Percentiles rank a stretch among this genome's conserved stretches.
Evolutionary conservation across 2,888 invertebrate species (phyloP).

Genomic region (Calameuta filiformis): DNA sequence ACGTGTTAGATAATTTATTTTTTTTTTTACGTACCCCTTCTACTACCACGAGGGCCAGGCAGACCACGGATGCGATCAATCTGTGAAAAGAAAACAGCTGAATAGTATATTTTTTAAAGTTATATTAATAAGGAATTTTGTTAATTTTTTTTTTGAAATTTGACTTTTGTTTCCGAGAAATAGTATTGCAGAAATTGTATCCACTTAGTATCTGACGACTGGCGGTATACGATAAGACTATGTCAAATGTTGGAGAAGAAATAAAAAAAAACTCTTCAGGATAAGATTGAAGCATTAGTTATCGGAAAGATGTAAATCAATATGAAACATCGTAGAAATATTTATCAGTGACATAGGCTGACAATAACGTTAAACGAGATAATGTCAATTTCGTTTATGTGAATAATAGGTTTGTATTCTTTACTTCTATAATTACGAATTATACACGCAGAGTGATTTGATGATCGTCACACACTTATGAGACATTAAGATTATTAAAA

Average conservation of each 20-base stretch:
- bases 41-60: conserved; percentile 63
- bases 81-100: conserved; percentile 61
- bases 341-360: background rate
- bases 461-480: background rate
- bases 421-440: background rate
- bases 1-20: background rate
- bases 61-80: conserved; percentile 68
- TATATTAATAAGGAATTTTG: conserved; percentile 65
- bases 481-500: conserved; percentile 20
- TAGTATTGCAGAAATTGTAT: background rate
- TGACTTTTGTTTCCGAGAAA: background rate
- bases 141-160: background rate
- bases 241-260: background rate
- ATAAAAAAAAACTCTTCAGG: background rate
- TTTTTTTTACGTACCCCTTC: conserved; percentile 66
- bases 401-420: background rate
- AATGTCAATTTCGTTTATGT: background rate
- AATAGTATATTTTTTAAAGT: conserved; percentile 36
- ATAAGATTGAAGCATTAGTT: background rate
- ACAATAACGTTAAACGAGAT: background rate
- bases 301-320: background rate
- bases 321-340: background rate
- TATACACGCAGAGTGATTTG: background rate
- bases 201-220: background rate
- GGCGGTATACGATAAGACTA: background rate